Percentiles rank a stretch among this genome's conserved stretches.
Evolutionary conservation across 2,888 invertebrate genomes (phyloP).

Genomic region (Meandrusa payeni): DNA sequence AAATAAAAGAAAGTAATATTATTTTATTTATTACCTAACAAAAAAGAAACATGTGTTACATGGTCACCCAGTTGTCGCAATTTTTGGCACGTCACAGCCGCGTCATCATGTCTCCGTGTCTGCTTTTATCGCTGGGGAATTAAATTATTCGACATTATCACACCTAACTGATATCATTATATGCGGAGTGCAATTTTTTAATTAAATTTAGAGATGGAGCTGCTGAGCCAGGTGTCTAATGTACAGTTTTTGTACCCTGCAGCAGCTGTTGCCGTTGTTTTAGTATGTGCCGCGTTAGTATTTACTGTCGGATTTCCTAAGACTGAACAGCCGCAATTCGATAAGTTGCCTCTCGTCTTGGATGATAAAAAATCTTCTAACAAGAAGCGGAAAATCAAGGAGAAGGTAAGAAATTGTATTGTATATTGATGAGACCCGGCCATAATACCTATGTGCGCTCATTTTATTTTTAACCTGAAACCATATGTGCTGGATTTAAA

Average conservation of each 20-base stretch:
- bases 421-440: constrained; percentile 39
- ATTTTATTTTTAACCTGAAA: constrained; percentile 76
- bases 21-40: not conserved
- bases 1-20: too few species aligned
- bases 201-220: constrained; percentile 77
- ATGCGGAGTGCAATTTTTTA: constrained; percentile 57
- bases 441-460: constrained; percentile 52
- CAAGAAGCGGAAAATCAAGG: constrained; percentile 86
- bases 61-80: constrained; percentile 30
- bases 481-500: constrained; percentile 50
- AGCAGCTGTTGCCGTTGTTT: constrained; percentile 83
- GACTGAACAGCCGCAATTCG: constrained; percentile 90
- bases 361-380: constrained; percentile 85
- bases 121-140: constrained; percentile 75
- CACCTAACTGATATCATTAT: constrained; percentile 69
- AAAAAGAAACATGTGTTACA: not conserved
- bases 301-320: constrained; percentile 90
- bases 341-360: constrained; percentile 82
- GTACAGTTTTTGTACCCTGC: constrained; percentile 79
- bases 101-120: constrained; percentile 84
- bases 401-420: constrained; percentile 81
- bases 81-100: constrained; percentile 85
- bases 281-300: constrained; percentile 86
- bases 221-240: constrained; percentile 79
- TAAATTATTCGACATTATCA: constrained; percentile 76